Evolutionary conservation across 1,140 invertebrate genomes (phyloP).

Genomic region (Conus betulinus): DNA sequence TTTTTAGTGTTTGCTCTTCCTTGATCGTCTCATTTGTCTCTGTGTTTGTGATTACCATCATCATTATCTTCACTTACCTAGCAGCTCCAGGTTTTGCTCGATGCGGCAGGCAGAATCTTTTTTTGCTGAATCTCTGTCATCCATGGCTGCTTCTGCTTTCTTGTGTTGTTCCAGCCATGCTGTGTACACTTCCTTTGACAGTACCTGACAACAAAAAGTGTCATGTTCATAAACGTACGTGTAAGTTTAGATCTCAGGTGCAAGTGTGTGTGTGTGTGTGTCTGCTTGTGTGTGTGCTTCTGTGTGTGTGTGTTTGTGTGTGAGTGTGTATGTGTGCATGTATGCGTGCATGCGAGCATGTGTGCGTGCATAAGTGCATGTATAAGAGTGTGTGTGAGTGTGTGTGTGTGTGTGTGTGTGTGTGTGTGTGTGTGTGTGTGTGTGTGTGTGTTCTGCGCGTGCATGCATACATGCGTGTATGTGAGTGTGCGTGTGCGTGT

Average conservation of each 20-base stretch:
- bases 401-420: no score
- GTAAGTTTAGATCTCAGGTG: not conserved
- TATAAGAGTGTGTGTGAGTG: conserved; percentile 74
- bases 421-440: no score
- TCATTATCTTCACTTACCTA: conserved; percentile 67
- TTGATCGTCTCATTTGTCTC: no score
- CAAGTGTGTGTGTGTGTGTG: conserved; percentile 2
- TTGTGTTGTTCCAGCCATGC: conserved; percentile 86
- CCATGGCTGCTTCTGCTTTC: conserved; percentile 83
- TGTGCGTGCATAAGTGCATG: conserved; percentile 82
- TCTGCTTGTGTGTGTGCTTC: not conserved
- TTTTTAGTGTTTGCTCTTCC: no score
- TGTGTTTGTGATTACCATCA: not conserved
- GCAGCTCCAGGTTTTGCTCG: conserved; percentile 81
- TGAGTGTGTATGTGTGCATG: no score
- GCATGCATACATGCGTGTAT: no score
- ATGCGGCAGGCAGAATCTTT: conserved; percentile 86
- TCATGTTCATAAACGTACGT: no score
- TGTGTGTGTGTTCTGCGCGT: no score
- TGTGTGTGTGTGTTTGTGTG: not conserved
- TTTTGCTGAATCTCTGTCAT: conserved; percentile 86
- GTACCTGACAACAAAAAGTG: conserved; percentile 52
- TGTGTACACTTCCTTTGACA: conserved; percentile 83
- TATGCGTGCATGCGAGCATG: no score
- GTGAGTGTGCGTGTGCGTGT: no score